Base-by-base conservation (phyloP, 2,797 vertebrate species). In the Eulemur mongoz region DNA sequence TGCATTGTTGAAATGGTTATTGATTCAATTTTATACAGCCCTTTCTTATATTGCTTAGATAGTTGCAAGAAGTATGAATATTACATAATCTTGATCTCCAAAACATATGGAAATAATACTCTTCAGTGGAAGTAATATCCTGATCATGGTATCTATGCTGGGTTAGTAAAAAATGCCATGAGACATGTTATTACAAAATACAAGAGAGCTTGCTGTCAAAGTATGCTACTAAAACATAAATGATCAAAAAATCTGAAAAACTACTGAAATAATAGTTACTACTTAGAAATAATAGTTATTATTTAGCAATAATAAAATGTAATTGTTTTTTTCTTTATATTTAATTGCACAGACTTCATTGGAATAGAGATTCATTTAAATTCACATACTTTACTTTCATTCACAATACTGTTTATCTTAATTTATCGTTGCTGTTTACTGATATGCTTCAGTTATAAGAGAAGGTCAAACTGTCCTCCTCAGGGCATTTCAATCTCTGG, bases 361-460 rank as follows among this genome's bases (percentile, higher is more conserved):
- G 43, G 38, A 69, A 85, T 35, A 52, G 38, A 87, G 27, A 2
- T 52, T 7, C 12, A 78, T 93, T 94, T 75, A 69, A 86, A 61
- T 95, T 95, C 38, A 61, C 10, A 57, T 57, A 91, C 40, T 59
- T 91, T 72, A 73, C 48, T 78, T 87, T 89, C 30, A 43, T 57
- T 94, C n/a, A 72, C 11, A 48, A 23, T 87, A 59, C 48, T 96
- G 70, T 97, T 97, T 96, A 80, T 92, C 84, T 95, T 95, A 87
- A 96, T 96, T 97, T 96, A 83, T 59, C 69, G 14, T 84, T 96
- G 73, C 38, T 97, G 93, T 93, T 97, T 97, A 93, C 91, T 35
- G 93, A 97, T 94, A 93, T 82, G 97, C 96, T 93, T 96, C 97
- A 96, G 86, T 97, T 96, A 94, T 87, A 95, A 95, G 14, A 92